Base-by-base conservation (phyloP, 2,888 invertebrate genomes). In the Leucophenga maculata region DNA sequence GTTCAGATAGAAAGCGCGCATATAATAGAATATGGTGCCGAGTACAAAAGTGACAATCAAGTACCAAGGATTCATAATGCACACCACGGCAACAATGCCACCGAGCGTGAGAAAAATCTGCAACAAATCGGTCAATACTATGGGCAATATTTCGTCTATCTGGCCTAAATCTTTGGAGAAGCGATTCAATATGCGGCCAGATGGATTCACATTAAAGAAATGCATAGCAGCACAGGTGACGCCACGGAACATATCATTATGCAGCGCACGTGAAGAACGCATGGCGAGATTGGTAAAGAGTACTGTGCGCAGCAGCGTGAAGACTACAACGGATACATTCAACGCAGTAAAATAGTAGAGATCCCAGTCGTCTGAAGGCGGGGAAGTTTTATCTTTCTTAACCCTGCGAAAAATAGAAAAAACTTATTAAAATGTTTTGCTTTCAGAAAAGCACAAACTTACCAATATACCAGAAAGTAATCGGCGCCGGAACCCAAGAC, bases 161-260 rank as follows among this genome's bases (percentile, higher is more conserved):
- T 90, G 77, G 32, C 88, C 96, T 90, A 96, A 93, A 84, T 97
- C 97, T 87, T 97, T 97, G 0, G 96, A 94, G 88, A 97, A 97
- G 50, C 97, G 90, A 88, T 97, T 97, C 59, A 97, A 90, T 77
- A 97, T 94, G 50, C 94, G 89, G 0, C 94, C 94, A 0, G 94
- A 93, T 0, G 96, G 94, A 87, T 97, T 97, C 1, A 92, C 92
- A 85, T 96, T 95, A 89, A 97, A 97, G 90, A 97, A 97, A 48
- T 92, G 90, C 92, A 96, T 94, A 0, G 94, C 92, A 0, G 95
- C 94, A 46, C 93, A 90, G 2, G 95, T 93, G 18, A 97, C 92
- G 26, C 93, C 90, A 16, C 90, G 87, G 88, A 97, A 97, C 96
- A 97, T 97, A 11, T 88, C 89, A 86, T 95, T 93, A 89, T 97